These are phyloP conservation scores for Fukomys damarensis DNA, from an alignment of 2,113 vertebrate genomes.

Conservation along the genomic window DNA sequence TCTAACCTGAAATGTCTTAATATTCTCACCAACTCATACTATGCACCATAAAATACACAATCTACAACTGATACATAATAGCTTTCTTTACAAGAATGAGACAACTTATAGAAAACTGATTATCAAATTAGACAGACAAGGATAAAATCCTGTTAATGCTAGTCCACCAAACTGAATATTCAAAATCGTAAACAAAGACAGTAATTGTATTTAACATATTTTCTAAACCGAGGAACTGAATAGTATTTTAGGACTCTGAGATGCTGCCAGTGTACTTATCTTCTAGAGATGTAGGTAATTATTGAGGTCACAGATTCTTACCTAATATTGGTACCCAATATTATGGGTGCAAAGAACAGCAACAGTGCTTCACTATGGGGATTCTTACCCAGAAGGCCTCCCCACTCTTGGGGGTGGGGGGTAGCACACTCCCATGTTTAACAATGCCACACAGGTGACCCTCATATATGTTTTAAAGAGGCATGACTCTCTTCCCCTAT, in stretches of 20 bases:
- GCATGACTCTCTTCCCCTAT: neutral
- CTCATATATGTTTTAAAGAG: neutral
- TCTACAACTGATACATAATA: neutral
- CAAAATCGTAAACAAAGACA: neutral
- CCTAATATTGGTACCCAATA: neutral
- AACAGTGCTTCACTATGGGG: neutral
- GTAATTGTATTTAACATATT: neutral
- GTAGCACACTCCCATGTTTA: neutral
- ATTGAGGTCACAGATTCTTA: neutral
- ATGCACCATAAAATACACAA: neutral
- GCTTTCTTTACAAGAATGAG: neutral
- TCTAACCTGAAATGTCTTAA: constrained; percentile 21
- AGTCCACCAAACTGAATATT: neutral
- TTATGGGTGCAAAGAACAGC: neutral
- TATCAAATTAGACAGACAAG: constrained; percentile 2
- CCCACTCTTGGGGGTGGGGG: neutral
- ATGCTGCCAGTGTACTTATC: neutral
- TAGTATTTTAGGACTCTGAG: neutral
- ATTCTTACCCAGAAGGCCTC: accelerated
- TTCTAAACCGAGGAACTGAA: neutral
- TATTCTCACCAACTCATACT: neutral
- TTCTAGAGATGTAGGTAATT: neutral
- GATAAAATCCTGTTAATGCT: neutral
- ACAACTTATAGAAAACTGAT: neutral
- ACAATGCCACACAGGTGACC: neutral